A percentile compares a stretch with the other conserved stretches of the same genome.
Evolutionary conservation across 2,888 invertebrate genomes (phyloP).

Genomic region (Stenodera caucasica): DNA sequence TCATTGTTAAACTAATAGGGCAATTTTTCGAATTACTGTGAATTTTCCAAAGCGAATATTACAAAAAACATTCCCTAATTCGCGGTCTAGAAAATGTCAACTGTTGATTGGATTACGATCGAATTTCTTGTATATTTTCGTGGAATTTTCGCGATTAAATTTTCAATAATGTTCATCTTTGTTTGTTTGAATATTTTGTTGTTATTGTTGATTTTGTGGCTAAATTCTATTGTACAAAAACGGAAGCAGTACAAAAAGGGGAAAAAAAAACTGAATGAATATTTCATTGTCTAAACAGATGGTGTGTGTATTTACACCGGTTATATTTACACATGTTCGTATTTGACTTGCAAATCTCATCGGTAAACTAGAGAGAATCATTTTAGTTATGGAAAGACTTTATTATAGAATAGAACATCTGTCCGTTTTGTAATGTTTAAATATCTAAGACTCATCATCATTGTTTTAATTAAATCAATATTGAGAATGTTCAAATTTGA

Average conservation of each 20-base stretch:
- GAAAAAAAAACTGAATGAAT: constrained; percentile 8
- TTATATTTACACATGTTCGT: constrained; percentile 14
- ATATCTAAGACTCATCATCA: background rate
- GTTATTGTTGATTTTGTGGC: background rate
- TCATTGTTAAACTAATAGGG: too few relatives aligned
- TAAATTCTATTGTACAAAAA: background rate
- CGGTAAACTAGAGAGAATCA: constrained; percentile 5
- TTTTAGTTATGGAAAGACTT: constrained; percentile 6
- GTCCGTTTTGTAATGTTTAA: constrained; percentile 1
- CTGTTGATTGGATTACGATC: too few relatives aligned
- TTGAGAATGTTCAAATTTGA: background rate
- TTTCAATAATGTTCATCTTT: too few relatives aligned
- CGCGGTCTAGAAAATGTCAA: too few relatives aligned
- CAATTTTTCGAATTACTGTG: too few relatives aligned
- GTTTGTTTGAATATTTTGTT: constrained; percentile 3
- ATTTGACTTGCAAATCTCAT: constrained; percentile 14
- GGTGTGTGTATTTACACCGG: constrained; percentile 3
- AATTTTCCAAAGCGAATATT: too few relatives aligned
- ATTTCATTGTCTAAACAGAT: constrained; percentile 12
- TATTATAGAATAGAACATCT: constrained; percentile 11
- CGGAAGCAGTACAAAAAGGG: background rate
- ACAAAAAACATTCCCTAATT: too few relatives aligned
- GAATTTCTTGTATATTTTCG: too few relatives aligned
- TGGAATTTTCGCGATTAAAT: too few relatives aligned
- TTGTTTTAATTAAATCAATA: background rate